Base-by-base conservation (phyloP, 2,888 invertebrate genomes). In the Apamea sordens region DNA sequence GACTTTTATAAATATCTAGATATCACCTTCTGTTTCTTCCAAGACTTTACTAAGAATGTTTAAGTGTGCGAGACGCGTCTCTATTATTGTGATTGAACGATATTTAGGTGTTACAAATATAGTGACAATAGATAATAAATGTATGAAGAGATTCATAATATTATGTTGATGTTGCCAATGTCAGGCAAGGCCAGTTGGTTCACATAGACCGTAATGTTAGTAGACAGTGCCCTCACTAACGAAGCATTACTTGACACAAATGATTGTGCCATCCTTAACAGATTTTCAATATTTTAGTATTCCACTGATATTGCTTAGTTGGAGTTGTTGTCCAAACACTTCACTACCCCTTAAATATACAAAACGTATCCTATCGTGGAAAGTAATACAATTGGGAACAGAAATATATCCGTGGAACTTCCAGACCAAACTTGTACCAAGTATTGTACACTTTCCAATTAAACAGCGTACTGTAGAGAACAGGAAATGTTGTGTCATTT, bases 401-500 rank as follows among this genome's bases (percentile, higher is more conserved):
- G 79, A 81, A 73, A 72, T 85, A 81, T 86, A 85, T 82, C 81
- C 77, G 77, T 79, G 86, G 77, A 82, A 86, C 80, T 88, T 83
- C 86, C 88, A 88, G 84, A 86, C 85, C 84, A 88, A 86, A 79
- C 76, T 82, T 86, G 77, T 88, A 88, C 83, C 73, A 70, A 80
- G 76, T 78, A 84, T 82, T 82, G 87, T 86, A 90, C 90, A 91
- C 91, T 93, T 94, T 93, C 93, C 92, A 93, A 92, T 92, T 91
- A 92, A 92, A 83, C 92, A 90, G 89, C 90, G 89, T 91, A 91
- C 92, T 91, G 91, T 93, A 93, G 92, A 91, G 89, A 93, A 94
- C 93, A 94, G 93, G 93, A 95, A 94, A 95, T 94, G 92, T 94
- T 95, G 96, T 96, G 96, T 96, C 96, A 96, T 96, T 95, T 91